Conservation (phyloP, 1,140 invertebrate genomes). For the Asobara japonica region DNA sequence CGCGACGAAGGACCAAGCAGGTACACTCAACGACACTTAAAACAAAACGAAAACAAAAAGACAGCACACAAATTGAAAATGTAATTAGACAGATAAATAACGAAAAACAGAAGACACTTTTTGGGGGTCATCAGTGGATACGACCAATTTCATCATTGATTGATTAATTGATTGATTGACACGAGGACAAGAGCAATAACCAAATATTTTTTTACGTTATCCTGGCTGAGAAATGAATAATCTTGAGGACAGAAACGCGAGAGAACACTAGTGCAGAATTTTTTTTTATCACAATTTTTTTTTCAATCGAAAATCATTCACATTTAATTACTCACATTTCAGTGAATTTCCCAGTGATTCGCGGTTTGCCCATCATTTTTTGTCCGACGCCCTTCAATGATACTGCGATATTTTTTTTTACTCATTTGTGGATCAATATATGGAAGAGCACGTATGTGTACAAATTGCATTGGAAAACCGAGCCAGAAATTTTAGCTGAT, state of each 20-base stretch:
- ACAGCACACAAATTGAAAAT: conserved; percentile 6
- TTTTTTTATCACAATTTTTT: conserved; percentile 30
- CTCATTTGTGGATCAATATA: conserved; percentile 32
- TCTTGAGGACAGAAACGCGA: neutral
- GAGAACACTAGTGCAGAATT: too few relatives aligned
- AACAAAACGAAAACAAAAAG: conserved; percentile 16
- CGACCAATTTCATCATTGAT: neutral
- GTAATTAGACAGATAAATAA: conserved; percentile 1
- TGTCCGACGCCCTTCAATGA: neutral
- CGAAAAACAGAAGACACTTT: too few relatives aligned
- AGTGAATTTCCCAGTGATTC: neutral
- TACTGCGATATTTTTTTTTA: neutral
- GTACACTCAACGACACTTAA: conserved; percentile 49
- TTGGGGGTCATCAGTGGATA: neutral
- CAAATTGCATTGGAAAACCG: conserved; percentile 16
- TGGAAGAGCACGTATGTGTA: conserved; percentile 17
- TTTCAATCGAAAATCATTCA: neutral
- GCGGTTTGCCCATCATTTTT: neutral
- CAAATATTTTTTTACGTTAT: neutral
- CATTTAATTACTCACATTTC: neutral
- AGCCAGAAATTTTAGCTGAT: conserved; percentile 13
- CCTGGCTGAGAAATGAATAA: neutral
- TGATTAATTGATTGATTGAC: too few relatives aligned
- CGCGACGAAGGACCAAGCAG: conserved; percentile 52
- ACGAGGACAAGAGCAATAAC: neutral